Evolutionary conservation across 2,113 vertebrate genomes (phyloP), one percentile per base, ranked within the genome.

Genomic region (Meles meles): DNA sequence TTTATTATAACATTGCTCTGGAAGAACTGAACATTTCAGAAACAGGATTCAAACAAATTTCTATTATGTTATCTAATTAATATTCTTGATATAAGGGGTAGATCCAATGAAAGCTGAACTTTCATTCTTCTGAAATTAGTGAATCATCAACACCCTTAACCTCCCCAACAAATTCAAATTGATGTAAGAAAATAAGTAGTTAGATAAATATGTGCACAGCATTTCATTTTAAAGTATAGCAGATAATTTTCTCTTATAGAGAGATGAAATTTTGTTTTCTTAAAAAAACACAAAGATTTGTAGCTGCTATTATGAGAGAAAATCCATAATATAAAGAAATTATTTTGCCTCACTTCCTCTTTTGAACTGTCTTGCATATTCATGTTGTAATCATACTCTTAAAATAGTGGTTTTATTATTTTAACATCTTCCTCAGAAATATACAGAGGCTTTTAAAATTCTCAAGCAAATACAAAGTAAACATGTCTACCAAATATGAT

Each of bases 361-460:
- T 92, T 88, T 29, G 67, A 57, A 63, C 2, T 57, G 20, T 55
- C 4, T 69, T 82, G 12, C 6, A 39, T 74, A 77, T n/a, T 94
- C 34, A 59, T 59, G 20, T 8, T 55, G 13, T 17, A 85, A 85
- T 21, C 29, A 47, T 25, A 65, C 2, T n/a, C 15, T 88, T 57
- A 18, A 59, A 84, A 47, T 71, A 61, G 13, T 47, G 79, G 76
- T 42, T 94, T 59, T 61, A 72, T 61, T 83, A n/a, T 72, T 71
- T 94, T 90, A 91, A 61, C 9, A n/a, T 93, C 57, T 88, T 96
- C n/a, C 67, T 96, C 37, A 94, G 80, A 97, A 71, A 92, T 15
- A 61, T 27, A 23, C 2, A 90, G 69, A 92, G 49, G 1, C 3
- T 77, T 90, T 67, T 81, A 82, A 92, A 92, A 91, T 88, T 88